A percentile compares a stretch with the other conserved stretches of the same genome.
These are phyloP conservation scores for Spilarctia lutea DNA, from an alignment of 2,888 invertebrate genomes.

Conservation along the genomic window DNA sequence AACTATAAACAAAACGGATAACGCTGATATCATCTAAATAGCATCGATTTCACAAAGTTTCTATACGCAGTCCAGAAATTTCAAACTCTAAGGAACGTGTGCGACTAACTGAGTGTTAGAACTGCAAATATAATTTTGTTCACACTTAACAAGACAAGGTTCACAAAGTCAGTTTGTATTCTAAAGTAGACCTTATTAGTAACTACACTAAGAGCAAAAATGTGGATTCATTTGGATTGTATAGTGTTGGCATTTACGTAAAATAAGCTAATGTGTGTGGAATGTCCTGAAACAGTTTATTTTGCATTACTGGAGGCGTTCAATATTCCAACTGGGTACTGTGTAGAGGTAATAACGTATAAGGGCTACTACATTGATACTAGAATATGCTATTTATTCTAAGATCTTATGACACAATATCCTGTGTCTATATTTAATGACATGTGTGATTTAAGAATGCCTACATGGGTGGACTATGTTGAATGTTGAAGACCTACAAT, in stretches of 20 bases:
- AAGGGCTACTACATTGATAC: background rate
- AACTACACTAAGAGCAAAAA: background rate
- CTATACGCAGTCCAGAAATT: conserved; percentile 21
- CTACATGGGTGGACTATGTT: no score
- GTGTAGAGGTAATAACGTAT: background rate
- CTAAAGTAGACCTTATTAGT: background rate
- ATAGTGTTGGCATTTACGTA: conserved; percentile 18
- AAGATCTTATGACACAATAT: background rate
- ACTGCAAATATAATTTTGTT: conserved; percentile 23
- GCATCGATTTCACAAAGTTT: conserved; percentile 23
- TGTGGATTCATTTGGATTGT: conserved; percentile 15
- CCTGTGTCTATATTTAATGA: background rate
- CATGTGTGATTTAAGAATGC: background rate
- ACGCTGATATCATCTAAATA: conserved; percentile 46
- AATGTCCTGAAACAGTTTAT: conserved; percentile 51
- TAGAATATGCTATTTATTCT: background rate
- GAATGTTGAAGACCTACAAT: no score
- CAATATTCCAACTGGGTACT: background rate
- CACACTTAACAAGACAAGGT: background rate
- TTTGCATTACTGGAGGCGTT: conserved; percentile 25
- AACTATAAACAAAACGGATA: conserved; percentile 41
- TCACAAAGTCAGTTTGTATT: background rate
- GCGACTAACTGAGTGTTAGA: conserved; percentile 2
- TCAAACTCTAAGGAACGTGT: conserved; percentile 2
- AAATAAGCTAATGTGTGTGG: conserved; percentile 28